Base-by-base conservation (phyloP, 2,797 vertebrate species). In the Salmo trutta region DNA sequence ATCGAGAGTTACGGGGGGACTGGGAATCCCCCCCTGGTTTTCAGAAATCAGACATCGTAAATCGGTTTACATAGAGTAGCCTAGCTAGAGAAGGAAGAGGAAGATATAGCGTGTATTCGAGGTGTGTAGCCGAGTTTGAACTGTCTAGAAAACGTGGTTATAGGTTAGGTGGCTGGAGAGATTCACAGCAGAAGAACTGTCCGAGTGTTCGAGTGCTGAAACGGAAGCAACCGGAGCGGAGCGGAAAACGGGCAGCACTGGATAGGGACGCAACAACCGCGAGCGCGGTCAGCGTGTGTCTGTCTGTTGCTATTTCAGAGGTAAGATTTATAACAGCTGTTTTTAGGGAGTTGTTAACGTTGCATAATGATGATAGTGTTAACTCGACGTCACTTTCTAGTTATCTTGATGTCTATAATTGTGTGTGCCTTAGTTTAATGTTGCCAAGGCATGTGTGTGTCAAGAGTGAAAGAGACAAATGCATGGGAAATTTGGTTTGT, bases 191-290 rank as follows among this genome's bases (percentile, higher is more conserved):
- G 65, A 33, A 31, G 65, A 33, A 68, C 41, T 0, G 75, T 16
- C 66, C 70, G 73, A 7, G 80, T 81, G 77, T 86, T 78, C 73
- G 79, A 76, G 82, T 82, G 85, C 87, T 88, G 88, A 82, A 82
- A 85, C 84, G 83, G 85, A 29, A 31, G 36, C 3, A 29, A 56
- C 53, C 29, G 53, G 15, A 65, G 81, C 59, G 33, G 27, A 7
- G 53, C 69, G 69, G 21, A 54, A 51, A 16, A 8, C 71, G 52
- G 65, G 59, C 47, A 15, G 24, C 80, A 81, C 82, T 4, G 82
- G 79, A 77, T 74, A 6, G 76, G 67, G 24, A 16, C n/a, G 59
- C 24, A 12, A n/a, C 12, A 65, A 10, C 33, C 68, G 54, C 79
- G 66, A 81, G 80, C 31, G 84, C 78, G 79, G 74, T 47, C 81